Evolutionary conservation across 1,140 invertebrate species (phyloP), one percentile per base, ranked within the genome.

Genomic region (Diachasma alloeum): DNA sequence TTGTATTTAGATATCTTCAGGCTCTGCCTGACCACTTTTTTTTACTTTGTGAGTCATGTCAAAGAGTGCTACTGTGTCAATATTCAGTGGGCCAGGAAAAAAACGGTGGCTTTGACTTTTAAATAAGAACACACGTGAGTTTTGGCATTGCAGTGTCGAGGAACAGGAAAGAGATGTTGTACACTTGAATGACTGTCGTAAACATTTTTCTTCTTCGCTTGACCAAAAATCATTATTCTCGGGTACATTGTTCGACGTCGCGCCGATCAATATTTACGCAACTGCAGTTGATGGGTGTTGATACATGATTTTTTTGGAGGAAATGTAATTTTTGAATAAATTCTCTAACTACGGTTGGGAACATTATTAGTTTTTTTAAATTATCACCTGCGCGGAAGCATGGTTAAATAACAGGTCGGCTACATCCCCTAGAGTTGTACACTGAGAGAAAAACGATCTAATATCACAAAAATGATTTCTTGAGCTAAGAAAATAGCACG

Each of bases 61-160:
- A 63, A 63, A 63, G 59, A 63, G 59, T 63, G 59, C 59, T 63
- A 63, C 59, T 63, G 59, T 63, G 59, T 26, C 59, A 63, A 63
- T 63, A 63, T 63, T 26, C 59, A 63, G 24, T 53, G 24, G 24
- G 24, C 1, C 59, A 15, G 22, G 59, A 13, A 63, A 31, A 63
- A 63, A 26, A 24, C 4, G 24, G 22, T 10, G 59, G 24, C 59
- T 63, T 63, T 63, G 59, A 63, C 59, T 63, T 63, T 63, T 63
- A 63, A 24, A 63, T 63, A 63, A 24, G 59, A 63, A 26, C 11
- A 63, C 59, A 63, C 19, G 24, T 13, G 24, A 26, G 19, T 31
- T 63, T 63, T 63, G 22, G 59, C 24, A 63, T 63, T 26, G 59
- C 11, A 26, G 24, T 63, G 59, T 63, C 59, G 11, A 8, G 59